Evolutionary conservation across 2,888 invertebrate species (phyloP), one percentile per base, ranked within the genome.

Genomic region (Tenthredo notha): DNA sequence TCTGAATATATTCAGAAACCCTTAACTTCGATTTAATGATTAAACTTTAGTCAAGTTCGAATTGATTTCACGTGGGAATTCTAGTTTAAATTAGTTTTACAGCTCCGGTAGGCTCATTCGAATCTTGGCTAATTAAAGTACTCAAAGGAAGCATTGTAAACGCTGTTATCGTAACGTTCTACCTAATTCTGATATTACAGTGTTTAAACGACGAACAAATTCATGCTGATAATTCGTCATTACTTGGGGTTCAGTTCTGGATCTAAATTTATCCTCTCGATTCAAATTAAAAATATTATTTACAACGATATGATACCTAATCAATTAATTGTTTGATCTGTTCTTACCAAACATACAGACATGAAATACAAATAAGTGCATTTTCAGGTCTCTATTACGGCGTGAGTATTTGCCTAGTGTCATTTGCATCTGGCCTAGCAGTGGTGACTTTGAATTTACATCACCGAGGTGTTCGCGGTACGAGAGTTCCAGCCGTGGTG

Each of bases 361-460:
- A 29, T 9, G 37, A 37, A 37, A 10, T 50, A 18, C 29, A 7
- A 25, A 10, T 29, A 0, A 15, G 18, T 50, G 25, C 18, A 54
- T 80, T 80, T 33, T 1, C 94, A 97, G 97, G 97, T 94, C 94
- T 97, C 90, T 97, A 97, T 93, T 97, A 97, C 90, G 97, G 97
- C 84, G 97, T 97, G 43, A 97, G 97, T 93, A 97, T 97, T 90
- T 97, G 97, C 89, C 94, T 97, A 88, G 97, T 97, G 67, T 96
- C 97, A 0, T 97, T 97, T 91, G 97, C 97, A 6, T 97, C 97
- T 0, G 97, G 97, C 0, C 94, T 97, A 84, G 97, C 97, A 0
- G 98, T 98, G 84, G 97, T 98, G 85, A 98, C 98, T 2, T 94
- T 98, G 87, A 98, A 97, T 93, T 96, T 98, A 91, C 97, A 98